Evolutionary conservation across 2,113 vertebrate genomes (phyloP).

Genomic region (Puma concolor): DNA sequence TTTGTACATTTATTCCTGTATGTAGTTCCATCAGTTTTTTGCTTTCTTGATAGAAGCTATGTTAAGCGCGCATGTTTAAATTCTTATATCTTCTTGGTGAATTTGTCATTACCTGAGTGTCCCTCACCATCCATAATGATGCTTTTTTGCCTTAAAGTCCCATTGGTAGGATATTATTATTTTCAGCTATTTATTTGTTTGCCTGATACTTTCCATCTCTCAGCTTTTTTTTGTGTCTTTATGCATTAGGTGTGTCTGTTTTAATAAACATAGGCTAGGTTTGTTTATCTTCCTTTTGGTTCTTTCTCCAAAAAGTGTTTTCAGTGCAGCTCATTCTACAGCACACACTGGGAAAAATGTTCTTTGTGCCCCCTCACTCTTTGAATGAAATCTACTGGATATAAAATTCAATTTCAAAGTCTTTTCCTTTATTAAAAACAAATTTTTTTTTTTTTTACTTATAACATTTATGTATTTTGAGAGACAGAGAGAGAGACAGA

Average conservation of each 20-base stretch:
- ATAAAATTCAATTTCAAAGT: background rate
- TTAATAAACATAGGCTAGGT: background rate
- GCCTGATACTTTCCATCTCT: no score
- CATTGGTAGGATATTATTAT: background rate
- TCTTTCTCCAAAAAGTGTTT: background rate
- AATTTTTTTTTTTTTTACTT: no score
- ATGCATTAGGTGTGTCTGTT: no score
- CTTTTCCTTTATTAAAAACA: no score
- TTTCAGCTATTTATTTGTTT: no score
- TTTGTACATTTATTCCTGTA: background rate
- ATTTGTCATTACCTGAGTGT: background rate
- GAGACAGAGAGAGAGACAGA: no score
- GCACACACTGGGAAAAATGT: background rate
- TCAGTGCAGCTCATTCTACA: background rate
- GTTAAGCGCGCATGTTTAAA: background rate
- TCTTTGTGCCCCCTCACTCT: background rate
- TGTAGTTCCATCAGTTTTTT: background rate
- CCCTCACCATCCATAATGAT: background rate
- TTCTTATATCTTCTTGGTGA: background rate
- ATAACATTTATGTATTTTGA: no score
- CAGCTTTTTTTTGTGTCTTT: no score
- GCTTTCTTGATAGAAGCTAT: background rate
- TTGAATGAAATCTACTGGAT: background rate
- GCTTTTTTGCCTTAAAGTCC: no score
- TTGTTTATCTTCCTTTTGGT: background rate